These are phyloP conservation scores for Ridgeia piscesae DNA, from an alignment of 1,140 invertebrate species.

Conservation along the genomic window DNA sequence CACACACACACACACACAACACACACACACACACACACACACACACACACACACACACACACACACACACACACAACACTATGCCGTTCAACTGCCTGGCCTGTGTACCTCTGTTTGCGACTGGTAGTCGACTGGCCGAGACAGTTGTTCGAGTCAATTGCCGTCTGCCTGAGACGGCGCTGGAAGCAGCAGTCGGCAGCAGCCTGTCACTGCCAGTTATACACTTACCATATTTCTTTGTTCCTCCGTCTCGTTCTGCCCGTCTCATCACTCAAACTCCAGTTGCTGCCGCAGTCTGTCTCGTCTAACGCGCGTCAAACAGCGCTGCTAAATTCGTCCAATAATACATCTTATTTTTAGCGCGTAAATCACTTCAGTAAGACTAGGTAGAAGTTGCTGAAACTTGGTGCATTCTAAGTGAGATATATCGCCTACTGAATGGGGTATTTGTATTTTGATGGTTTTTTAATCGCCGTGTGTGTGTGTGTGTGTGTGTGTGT, in stretches of 20 bases:
- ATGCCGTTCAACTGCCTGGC: too few species aligned
- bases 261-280: background rate
- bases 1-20: background rate
- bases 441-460: background rate
- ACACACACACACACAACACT: background rate
- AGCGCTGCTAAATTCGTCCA: background rate
- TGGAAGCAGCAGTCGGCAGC: background rate
- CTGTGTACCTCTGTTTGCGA: background rate
- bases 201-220: background rate
- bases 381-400: background rate
- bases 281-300: background rate
- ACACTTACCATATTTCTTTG: conserved; percentile 1
- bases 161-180: background rate
- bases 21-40: too few species aligned
- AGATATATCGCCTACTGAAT: background rate
- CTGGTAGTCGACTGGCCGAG: background rate
- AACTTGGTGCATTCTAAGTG: background rate
- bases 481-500: background rate
- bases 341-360: background rate
- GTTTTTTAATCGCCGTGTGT: background rate
- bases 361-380: background rate
- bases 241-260: background rate
- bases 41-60: background rate
- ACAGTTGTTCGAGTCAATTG: background rate
- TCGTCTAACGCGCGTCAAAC: background rate